Conservation (phyloP, 2,888 invertebrate species). For the Chymomyza fuscimana region DNA sequence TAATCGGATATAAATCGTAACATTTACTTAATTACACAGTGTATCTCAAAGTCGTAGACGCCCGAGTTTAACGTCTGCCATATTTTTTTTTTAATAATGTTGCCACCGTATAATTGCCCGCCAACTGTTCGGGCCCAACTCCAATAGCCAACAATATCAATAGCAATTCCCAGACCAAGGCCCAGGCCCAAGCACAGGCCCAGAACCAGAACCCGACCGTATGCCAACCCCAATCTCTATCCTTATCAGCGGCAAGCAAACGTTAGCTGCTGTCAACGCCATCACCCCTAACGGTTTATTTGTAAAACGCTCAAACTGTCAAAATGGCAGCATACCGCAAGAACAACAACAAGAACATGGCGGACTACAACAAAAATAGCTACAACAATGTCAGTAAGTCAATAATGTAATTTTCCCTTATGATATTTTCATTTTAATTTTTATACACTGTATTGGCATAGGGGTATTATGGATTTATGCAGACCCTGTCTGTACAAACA, state of each 20-base stretch:
- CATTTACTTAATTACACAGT: too few species aligned
- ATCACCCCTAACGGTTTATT: conserved; percentile 51
- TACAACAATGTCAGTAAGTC: conserved; percentile 55
- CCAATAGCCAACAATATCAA: not conserved
- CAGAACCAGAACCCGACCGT: not conserved
- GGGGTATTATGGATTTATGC: not conserved
- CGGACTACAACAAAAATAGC: conserved; percentile 8
- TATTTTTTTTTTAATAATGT: not conserved
- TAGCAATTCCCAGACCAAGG: not conserved
- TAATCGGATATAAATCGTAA: too few species aligned
- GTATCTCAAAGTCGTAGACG: too few species aligned
- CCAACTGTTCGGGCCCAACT: not conserved
- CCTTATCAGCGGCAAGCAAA: not conserved
- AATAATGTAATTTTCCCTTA: conserved; percentile 66
- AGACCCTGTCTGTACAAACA: too few species aligned
- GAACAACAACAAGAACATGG: conserved; percentile 26
- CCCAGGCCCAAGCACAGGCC: not conserved
- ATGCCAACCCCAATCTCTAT: not conserved
- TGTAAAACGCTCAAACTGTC: conserved; percentile 64
- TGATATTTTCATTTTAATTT: conserved; percentile 46
- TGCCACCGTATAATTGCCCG: not conserved
- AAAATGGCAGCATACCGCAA: conserved; percentile 52
- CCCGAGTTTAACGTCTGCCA: not conserved
- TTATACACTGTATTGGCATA: not conserved
- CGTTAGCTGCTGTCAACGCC: conserved; percentile 49